These are phyloP conservation scores for Pseudotriccus pelzelni DNA, from an alignment of 2,797 vertebrate genomes.

Conservation along the genomic window DNA sequence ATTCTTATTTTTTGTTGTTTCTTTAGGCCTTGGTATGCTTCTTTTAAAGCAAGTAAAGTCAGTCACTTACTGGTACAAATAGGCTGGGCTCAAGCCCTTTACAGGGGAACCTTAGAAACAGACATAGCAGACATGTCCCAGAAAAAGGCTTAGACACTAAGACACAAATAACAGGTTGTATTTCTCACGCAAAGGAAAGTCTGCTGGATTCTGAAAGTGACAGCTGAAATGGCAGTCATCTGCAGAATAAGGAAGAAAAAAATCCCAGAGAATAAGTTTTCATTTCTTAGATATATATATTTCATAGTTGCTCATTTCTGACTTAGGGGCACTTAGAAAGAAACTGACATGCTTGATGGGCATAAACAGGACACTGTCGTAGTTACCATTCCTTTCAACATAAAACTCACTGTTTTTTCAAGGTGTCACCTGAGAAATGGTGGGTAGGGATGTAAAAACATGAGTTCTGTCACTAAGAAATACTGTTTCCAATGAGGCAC, in stretches of 20 bases:
- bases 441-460: background rate
- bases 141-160: background rate
- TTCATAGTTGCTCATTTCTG: background rate
- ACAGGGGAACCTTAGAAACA: background rate
- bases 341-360: accelerated
- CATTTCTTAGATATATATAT: background rate
- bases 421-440: background rate
- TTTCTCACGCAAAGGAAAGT: background rate
- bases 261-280: background rate
- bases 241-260: background rate
- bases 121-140: background rate
- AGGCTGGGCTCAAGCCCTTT: background rate
- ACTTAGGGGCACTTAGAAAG: background rate
- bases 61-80: background rate
- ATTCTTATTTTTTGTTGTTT: background rate
- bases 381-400: background rate
- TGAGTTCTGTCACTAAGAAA: background rate
- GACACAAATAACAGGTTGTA: background rate
- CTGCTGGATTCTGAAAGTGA: background rate
- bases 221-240: background rate
- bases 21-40: background rate
- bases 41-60: background rate
- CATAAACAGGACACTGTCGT: background rate
- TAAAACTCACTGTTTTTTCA: background rate
- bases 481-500: background rate